Conservation (phyloP, 2,888 invertebrate genomes). For the Zele albiditarsus region DNA sequence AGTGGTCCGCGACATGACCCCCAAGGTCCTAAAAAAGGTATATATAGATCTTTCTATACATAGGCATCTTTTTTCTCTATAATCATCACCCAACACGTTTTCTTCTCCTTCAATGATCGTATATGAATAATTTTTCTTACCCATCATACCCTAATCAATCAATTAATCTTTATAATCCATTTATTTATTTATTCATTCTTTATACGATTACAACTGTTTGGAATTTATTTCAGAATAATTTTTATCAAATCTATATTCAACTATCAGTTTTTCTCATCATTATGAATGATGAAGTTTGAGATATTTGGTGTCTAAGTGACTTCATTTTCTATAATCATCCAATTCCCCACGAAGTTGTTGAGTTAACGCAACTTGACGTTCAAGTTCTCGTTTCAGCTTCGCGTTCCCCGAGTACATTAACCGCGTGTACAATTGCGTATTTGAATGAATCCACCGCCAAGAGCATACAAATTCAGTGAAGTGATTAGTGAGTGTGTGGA, state of each 20-base stretch:
- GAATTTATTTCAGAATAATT: too few species aligned
- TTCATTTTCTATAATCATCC: constrained; percentile 45
- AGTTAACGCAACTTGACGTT: constrained; percentile 51
- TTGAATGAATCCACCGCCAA: too few species aligned
- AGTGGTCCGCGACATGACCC: constrained; percentile 34
- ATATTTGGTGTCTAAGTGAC: constrained; percentile 19
- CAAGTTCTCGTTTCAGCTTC: constrained; percentile 48
- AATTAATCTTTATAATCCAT: too few species aligned
- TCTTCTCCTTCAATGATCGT: background rate
- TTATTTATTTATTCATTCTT: too few species aligned
- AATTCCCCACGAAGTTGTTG: constrained; percentile 49
- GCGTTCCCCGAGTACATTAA: constrained; percentile 46
- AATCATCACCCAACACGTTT: background rate
- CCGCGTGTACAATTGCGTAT: constrained; percentile 28
- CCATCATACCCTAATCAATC: too few species aligned
- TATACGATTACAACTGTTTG: too few species aligned
- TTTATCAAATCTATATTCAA: too few species aligned
- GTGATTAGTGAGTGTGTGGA: background rate
- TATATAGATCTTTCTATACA: background rate
- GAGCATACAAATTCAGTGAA: too few species aligned
- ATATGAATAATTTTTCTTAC: background rate
- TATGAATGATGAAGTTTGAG: too few species aligned
- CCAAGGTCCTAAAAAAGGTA: background rate
- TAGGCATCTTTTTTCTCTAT: background rate
- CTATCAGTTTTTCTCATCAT: too few species aligned